These are phyloP conservation scores for Pilophorus perplexus DNA, from an alignment of 2,888 invertebrate genomes.

Conservation along the genomic window DNA sequence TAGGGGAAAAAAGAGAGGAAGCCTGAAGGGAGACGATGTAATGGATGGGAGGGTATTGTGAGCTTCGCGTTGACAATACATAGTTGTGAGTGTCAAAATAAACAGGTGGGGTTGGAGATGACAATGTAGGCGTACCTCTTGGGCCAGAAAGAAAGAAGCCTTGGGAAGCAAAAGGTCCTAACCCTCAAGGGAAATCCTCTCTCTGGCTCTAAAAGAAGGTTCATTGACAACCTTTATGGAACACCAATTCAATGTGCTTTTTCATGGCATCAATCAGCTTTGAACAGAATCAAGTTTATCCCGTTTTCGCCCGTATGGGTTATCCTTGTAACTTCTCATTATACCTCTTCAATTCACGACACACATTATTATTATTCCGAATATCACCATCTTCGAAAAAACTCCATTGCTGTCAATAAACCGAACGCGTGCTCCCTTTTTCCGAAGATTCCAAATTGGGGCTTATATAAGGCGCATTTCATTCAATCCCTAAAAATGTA, in stretches of 20 bases:
- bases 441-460: background rate
- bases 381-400: no score
- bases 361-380: no score
- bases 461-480: background rate
- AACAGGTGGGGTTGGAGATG: conserved; percentile 36
- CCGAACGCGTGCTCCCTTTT: no score
- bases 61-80: conserved; percentile 35
- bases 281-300: no score
- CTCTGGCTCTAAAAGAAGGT: conserved; percentile 14
- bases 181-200: conserved; percentile 28
- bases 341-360: no score
- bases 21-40: conserved; percentile 29
- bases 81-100: conserved; percentile 41
- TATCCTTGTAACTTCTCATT: no score
- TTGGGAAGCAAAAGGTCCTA: conserved; percentile 20
- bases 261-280: no score
- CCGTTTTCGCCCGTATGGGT: no score
- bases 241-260: conserved; percentile 8
- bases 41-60: conserved; percentile 38
- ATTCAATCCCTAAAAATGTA: background rate
- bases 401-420: no score
- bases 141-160: conserved; percentile 21
- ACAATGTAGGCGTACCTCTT: conserved; percentile 33
- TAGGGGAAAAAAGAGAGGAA: conserved; percentile 5
- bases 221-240: conserved; percentile 32